Conservation (phyloP, 2,797 vertebrate genomes). For the Serranus cabrilla region DNA sequence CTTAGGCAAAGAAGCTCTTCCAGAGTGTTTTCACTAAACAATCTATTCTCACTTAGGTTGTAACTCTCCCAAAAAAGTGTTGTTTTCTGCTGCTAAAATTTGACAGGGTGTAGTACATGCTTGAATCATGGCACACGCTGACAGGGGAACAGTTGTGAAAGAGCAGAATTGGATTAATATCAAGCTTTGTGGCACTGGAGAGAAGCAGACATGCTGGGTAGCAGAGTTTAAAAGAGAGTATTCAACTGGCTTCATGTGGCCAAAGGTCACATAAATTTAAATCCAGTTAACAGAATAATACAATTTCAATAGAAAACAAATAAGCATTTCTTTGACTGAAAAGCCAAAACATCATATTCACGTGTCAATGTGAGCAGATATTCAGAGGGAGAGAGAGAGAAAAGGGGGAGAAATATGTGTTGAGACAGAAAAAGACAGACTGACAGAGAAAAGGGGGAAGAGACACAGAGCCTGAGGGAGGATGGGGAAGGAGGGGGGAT, state of each 20-base stretch:
- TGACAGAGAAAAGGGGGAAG: slow-evolving; percentile 36
- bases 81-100: slow-evolving; percentile 55
- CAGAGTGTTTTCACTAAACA: slow-evolving; percentile 79
- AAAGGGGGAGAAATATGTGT: slow-evolving; percentile 20
- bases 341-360: slow-evolving; percentile 8
- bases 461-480: slow-evolving; percentile 60
- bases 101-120: slow-evolving; percentile 68
- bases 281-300: not conserved
- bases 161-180: slow-evolving; percentile 21
- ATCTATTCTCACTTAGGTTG: slow-evolving; percentile 70
- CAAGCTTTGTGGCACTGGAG: not conserved
- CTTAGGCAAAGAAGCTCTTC: slow-evolving; percentile 71
- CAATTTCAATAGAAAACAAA: not conserved
- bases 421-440: slow-evolving; percentile 36
- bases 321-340: not conserved
- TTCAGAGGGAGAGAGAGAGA: slow-evolving; percentile 23
- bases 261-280: not conserved
- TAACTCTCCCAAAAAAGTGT: slow-evolving; percentile 63
- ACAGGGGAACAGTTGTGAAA: slow-evolving; percentile 40
- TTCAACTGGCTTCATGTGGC: not conserved
- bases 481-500: slow-evolving; percentile 56
- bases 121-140: slow-evolving; percentile 56
- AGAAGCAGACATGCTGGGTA: not conserved
- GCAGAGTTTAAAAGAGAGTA: not conserved
- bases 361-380: slow-evolving; percentile 26